These are phyloP conservation scores for Synanthedon myopaeformis DNA, from an alignment of 2,888 invertebrate species.

Conservation along the genomic window DNA sequence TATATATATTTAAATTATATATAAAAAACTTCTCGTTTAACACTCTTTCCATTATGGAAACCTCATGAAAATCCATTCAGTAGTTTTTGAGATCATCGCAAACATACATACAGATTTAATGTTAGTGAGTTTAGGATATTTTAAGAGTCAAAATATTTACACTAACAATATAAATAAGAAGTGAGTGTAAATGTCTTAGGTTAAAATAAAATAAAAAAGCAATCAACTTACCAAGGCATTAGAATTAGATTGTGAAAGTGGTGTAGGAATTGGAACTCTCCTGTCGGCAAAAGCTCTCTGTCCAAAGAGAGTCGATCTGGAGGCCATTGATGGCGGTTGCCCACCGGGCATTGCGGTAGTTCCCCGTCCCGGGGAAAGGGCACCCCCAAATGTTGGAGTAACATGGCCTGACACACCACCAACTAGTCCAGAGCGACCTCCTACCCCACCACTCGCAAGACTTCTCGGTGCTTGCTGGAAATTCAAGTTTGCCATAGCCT, in stretches of 20 bases:
- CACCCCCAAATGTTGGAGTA: conserved; percentile 65
- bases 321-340: conserved; percentile 70
- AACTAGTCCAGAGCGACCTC: conserved; percentile 77
- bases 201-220: too few relatives aligned
- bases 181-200: too few relatives aligned
- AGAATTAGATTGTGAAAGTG: conserved; percentile 67
- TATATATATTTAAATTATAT: too few relatives aligned
- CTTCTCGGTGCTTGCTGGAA: conserved; percentile 90
- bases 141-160: too few relatives aligned
- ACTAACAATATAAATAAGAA: too few relatives aligned
- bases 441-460: conserved; percentile 79
- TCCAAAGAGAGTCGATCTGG: conserved; percentile 77
- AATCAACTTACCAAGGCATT: conserved; percentile 54
- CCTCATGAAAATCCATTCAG: too few relatives aligned
- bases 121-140: too few relatives aligned
- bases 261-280: conserved; percentile 75
- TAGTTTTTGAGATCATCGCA: too few relatives aligned
- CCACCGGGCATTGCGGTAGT: conserved; percentile 58
- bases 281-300: conserved; percentile 85
- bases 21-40: too few relatives aligned
- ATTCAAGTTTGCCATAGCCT: conserved; percentile 95
- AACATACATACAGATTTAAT: too few relatives aligned
- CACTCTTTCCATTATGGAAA: too few relatives aligned
- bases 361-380: conserved; percentile 56
- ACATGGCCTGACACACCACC: conserved; percentile 75